Percentiles rank a stretch among this genome's conserved stretches.
phyloP scores from a whole-genome alignment of 2,113 vertebrate species.

The Hydropotes inermis region DNA sequence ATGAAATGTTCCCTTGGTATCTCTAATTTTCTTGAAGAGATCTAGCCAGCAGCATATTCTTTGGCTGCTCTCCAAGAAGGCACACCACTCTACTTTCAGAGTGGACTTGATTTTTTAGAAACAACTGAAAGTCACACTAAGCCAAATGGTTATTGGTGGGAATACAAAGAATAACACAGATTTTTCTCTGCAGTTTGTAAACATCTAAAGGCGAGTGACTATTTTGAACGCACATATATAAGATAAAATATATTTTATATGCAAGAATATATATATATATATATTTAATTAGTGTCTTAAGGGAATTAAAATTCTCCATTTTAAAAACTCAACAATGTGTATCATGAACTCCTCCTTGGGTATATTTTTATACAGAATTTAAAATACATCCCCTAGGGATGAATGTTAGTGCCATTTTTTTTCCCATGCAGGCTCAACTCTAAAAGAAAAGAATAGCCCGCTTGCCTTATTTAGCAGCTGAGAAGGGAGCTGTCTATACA shows the following conservation, averaged over 20 bases:
- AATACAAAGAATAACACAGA: neutral
- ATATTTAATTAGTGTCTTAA: neutral
- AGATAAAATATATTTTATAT: neutral
- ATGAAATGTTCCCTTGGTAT: neutral
- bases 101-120: neutral
- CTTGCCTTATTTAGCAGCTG: neutral
- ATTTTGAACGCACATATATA: neutral
- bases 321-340: neutral
- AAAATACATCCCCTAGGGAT: neutral
- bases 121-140: neutral
- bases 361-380: neutral
- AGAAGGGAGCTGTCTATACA: neutral
- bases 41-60: neutral
- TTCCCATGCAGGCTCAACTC: neutral
- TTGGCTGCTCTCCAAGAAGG: neutral
- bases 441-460: neutral
- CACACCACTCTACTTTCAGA: neutral
- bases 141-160: neutral
- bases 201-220: neutral
- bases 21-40: neutral
- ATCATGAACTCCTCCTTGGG: neutral
- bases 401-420: neutral
- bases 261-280: neutral
- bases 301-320: neutral
- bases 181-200: neutral